Base-by-base conservation (phyloP, 2,888 invertebrate species). In the Schizotus pectinicornis region DNA sequence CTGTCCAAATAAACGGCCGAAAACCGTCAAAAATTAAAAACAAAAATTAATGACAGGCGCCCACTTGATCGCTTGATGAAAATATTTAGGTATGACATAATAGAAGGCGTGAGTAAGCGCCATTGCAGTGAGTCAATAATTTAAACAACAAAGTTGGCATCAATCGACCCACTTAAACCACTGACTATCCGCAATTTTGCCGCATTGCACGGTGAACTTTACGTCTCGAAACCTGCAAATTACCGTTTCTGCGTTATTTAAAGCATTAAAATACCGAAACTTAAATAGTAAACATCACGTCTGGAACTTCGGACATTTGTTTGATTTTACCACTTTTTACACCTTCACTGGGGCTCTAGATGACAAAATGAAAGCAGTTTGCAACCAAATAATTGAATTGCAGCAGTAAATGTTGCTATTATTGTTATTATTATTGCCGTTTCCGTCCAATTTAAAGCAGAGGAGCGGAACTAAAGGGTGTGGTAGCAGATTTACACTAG, bases 81-180 rank as follows among this genome's bases (percentile, higher is more conserved):
- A 14, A 22, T 36, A 35, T 46, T 46, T 46, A 36, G 9, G 35
- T 12, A 53, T 53, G 53, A 53, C 53, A 53, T 53, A 53, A 53
- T 37, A 13, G 9, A 38, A 14, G 33, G 31, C 35, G 43, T 42
- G 11, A 31, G 38, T 36, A 7, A 11, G 6, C 9, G 32, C 13
- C 34, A 45, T 35, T 36, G 30, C 9, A 42, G 30, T 11, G 11
- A 11, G 43, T 36, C 43, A 53, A 45, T 53, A 46, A 12, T 30
- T 33, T 53, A 53, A 50, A 38, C 11, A 14, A 33, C 3, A 12
- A 7, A 33, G 33, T 14, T 14, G 36, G 32, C 37, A 34, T 31
- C 46, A 46, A 13, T 31, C 45, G 53, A 46, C 53, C 53, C 45
- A 53, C 11, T 53, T 53, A 32, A 33, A 12, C 7, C 13, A 39